Base-by-base conservation (phyloP, 2,888 invertebrate genomes). In the Pollenia amentaria region DNA sequence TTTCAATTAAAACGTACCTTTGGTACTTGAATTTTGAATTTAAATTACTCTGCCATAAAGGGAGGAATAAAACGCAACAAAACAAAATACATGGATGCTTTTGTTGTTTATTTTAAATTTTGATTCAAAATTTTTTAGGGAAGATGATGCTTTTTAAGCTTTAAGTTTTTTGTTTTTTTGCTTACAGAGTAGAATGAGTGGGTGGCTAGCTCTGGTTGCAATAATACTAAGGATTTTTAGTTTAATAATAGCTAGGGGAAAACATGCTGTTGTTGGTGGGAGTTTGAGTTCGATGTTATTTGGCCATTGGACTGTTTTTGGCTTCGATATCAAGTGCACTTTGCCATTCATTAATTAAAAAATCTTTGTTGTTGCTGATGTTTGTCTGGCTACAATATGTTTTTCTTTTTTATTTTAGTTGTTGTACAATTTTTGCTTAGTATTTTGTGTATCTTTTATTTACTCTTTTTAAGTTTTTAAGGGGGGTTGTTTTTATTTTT, bases 11-110 rank as follows among this genome's bases (percentile, higher is more conserved):
- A 91, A 89, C 89, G 89, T 88, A 91, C 89, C 89, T 87, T 88
- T 82, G 88, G 84, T 90, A 89, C 90, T 91, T 91, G 91, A 90
- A 90, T 91, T 91, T 92, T 90, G 89, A 91, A 91, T 90, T 91
- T 88, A 53, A 72, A 21, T 16, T 42, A 12, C 11, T 42, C 16
- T 88, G 48, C n/a, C 6, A 29, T n/a, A 48, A 73, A 69, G 85
- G 85, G 81, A 77, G 77, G 65, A 70, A 64, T 57, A 67, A 48
- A 29, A 29, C 29, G 29, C 57, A 82, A 67, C 40, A 69, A 48
- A 77, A 81, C 55, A 42, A 57, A 64, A 75, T 60, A 40, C 7
- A 16, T 6, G 9, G n/a, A 40, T 21, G 40, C 14, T 48, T 60
- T 42, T 78, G 72, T 21, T 60, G 72, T 72, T 80, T 80, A 55